phyloP scores from a whole-genome alignment of 2,888 invertebrate genomes.

The Augiades crinisus region DNA sequence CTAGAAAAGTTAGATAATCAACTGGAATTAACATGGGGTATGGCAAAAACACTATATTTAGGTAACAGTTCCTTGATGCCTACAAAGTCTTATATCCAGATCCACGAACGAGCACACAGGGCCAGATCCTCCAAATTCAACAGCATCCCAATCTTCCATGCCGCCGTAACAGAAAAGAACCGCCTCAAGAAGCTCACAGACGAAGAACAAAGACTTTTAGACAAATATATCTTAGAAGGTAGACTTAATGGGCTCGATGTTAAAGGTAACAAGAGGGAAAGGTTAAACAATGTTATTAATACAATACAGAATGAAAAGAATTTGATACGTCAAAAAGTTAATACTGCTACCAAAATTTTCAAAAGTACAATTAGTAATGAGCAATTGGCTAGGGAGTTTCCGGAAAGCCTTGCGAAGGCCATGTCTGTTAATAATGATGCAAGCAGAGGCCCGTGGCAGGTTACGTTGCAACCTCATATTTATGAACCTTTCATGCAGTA shows the following conservation, averaged over 20 bases:
- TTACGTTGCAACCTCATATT: constrained; percentile 88
- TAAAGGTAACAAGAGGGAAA: constrained; percentile 70
- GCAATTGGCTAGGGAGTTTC: constrained; percentile 86
- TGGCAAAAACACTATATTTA: constrained; percentile 91
- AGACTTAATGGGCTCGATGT: constrained; percentile 91
- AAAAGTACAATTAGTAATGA: constrained; percentile 85
- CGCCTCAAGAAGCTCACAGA: constrained; percentile 69
- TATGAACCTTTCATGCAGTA: constrained; percentile 90
- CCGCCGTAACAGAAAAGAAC: constrained; percentile 81
- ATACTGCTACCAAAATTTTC: constrained; percentile 84
- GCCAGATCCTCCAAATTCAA: constrained; percentile 89
- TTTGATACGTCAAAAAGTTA: constrained; percentile 85
- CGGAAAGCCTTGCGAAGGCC: constrained; percentile 83
- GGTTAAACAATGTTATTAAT: constrained; percentile 67
- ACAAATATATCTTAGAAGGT: constrained; percentile 91
- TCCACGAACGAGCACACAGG: constrained; percentile 89
- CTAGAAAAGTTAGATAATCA: constrained; percentile 87
- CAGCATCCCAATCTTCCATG: constrained; percentile 85
- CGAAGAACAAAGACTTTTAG: constrained; percentile 86
- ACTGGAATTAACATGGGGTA: constrained; percentile 92
- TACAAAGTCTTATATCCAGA: constrained; percentile 87
- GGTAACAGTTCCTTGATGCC: constrained; percentile 91
- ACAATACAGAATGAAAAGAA: constrained; percentile 80
- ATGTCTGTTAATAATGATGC: constrained; percentile 84
- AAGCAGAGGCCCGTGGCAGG: constrained; percentile 90